A percentile compares a stretch with the other conserved stretches of the same genome.
These are phyloP conservation scores for Clarias pachynema DNA, from an alignment of 2,797 vertebrate genomes.

Conservation along the genomic window DNA sequence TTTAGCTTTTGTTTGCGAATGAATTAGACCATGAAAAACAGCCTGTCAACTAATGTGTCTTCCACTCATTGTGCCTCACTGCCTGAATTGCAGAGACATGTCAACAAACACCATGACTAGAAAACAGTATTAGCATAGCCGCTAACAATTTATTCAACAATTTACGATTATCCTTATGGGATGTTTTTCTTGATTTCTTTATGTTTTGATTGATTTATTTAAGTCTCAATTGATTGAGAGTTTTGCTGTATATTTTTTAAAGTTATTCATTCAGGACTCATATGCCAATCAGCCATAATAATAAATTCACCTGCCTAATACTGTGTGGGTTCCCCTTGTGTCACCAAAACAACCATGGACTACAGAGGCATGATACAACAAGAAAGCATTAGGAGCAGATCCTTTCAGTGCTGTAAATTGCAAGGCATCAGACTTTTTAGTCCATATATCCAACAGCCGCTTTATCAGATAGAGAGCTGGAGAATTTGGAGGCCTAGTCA, in stretches of 20 bases:
- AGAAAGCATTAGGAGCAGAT: too few relatives aligned
- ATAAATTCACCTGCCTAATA: too few relatives aligned
- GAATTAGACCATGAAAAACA: slow-evolving; percentile 38
- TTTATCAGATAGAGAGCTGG: too few relatives aligned
- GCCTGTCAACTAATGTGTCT: slow-evolving; percentile 32
- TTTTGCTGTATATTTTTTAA: neutral
- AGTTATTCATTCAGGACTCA: neutral
- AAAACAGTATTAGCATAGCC: neutral
- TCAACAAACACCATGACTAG: neutral
- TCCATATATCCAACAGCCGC: too few relatives aligned
- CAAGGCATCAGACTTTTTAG: too few relatives aligned
- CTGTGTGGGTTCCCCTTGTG: too few relatives aligned
- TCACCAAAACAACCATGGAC: too few relatives aligned
- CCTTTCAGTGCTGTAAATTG: too few relatives aligned
- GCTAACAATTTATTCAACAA: neutral
- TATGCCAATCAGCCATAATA: too few relatives aligned
- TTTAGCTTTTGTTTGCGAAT: neutral
- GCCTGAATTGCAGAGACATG: neutral
- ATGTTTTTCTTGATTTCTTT: neutral
- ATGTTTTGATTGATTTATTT: neutral
- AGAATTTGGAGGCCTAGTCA: too few relatives aligned
- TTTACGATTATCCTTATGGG: neutral
- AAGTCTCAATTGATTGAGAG: neutral
- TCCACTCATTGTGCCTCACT: neutral
- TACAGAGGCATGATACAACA: too few relatives aligned